Evolutionary conservation across 2,888 invertebrate genomes (phyloP).

Genomic region (Gari tellinella): DNA sequence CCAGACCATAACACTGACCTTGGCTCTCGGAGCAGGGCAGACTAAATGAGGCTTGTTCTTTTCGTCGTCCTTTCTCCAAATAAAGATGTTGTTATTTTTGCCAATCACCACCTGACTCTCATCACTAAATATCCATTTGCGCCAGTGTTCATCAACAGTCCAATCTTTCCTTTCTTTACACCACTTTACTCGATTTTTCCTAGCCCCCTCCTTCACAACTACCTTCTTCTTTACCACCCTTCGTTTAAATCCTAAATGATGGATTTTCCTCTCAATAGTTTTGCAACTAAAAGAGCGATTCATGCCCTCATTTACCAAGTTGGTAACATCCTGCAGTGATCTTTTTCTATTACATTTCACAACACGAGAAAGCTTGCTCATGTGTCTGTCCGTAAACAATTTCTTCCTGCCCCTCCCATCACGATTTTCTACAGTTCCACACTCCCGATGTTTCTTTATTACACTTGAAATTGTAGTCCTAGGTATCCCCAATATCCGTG

Average conservation of each 20-base stretch:
- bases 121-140: conserved; percentile 18
- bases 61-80: conserved; percentile 22
- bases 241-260: conserved; percentile 12
- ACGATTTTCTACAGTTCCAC: conserved; percentile 15
- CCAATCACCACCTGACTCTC: conserved; percentile 17
- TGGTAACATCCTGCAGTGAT: conserved; percentile 9
- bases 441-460: conserved; percentile 6
- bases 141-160: conserved; percentile 20
- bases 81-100: conserved; percentile 4
- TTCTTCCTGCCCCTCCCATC: conserved; percentile 13
- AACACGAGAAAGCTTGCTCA: conserved; percentile 9
- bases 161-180: conserved; percentile 5
- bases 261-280: conserved; percentile 3
- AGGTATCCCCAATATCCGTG: conserved; percentile 18
- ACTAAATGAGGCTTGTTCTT: too few relatives aligned
- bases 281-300: conserved; percentile 8
- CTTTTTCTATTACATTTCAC: conserved; percentile 16
- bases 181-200: conserved; percentile 2
- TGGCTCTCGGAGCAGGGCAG: too few relatives aligned
- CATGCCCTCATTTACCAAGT: conserved; percentile 6
- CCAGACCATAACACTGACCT: too few relatives aligned
- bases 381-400: conserved; percentile 23
- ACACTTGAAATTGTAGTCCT: conserved; percentile 9
- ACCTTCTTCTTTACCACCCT: conserved; percentile 24
- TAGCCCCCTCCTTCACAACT: conserved; percentile 13